Conservation (phyloP, 2,888 invertebrate species). For the Apotomis betuletana region DNA sequence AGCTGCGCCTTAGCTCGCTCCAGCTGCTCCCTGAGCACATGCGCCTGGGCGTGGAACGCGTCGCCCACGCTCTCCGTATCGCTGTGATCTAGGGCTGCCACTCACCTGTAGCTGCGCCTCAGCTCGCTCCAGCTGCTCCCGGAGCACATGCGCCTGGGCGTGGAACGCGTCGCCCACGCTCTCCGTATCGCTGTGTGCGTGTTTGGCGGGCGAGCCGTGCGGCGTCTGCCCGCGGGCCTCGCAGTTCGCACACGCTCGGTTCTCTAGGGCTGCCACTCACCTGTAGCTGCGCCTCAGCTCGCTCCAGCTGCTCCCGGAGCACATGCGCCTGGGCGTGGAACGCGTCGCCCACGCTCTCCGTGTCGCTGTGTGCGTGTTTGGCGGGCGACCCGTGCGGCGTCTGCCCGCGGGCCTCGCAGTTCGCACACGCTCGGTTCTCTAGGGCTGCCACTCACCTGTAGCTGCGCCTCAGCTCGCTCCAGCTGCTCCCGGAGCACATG, state of each 20-base stretch:
- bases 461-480: conserved; percentile 84
- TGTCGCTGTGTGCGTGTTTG: conserved; percentile 60
- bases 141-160: conserved; percentile 72
- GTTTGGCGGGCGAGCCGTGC: conserved; percentile 53
- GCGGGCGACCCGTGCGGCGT: conserved; percentile 59
- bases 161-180: conserved; percentile 62
- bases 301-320: conserved; percentile 85
- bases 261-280: conserved; percentile 64
- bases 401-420: conserved; percentile 66
- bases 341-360: conserved; percentile 67
- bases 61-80: neutral
- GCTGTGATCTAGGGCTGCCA: neutral
- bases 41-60: neutral
- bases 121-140: conserved; percentile 85
- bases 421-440: conserved; percentile 66
- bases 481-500: conserved; percentile 84
- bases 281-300: conserved; percentile 84
- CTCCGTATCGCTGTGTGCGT: conserved; percentile 67
- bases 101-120: conserved; percentile 81
- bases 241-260: conserved; percentile 68
- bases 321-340: conserved; percentile 65
- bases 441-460: conserved; percentile 65
- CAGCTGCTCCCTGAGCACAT: no score
- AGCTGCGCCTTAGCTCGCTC: no score
- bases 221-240: conserved; percentile 62